These are phyloP conservation scores for Cephalotes varians DNA, from an alignment of 2,888 invertebrate species.

Conservation along the genomic window DNA sequence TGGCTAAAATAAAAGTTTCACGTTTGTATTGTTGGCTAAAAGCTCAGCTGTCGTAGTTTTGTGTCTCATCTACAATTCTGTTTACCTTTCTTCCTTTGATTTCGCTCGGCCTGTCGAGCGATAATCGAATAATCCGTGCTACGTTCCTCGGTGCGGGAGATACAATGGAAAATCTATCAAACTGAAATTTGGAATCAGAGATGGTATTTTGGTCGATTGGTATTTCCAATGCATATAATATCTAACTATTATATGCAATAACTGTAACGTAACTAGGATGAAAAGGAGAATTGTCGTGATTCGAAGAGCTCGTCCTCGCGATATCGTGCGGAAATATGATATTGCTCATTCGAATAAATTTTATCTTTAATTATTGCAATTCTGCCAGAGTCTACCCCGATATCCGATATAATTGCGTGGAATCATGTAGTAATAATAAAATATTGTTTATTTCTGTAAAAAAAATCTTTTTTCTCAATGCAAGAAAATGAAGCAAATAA, in stretches of 20 bases:
- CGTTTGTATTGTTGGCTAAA: conserved; percentile 31
- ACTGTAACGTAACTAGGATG: not conserved
- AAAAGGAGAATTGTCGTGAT: not conserved
- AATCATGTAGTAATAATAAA: not conserved
- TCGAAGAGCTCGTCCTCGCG: not conserved
- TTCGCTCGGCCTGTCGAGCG: conserved; percentile 33
- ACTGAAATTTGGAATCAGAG: conserved; percentile 25
- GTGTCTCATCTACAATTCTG: conserved; percentile 30
- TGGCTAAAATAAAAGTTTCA: conserved; percentile 49
- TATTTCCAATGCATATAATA: conserved; percentile 11
- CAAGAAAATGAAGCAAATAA: not conserved
- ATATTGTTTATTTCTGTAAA: not conserved
- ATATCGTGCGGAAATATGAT: not conserved
- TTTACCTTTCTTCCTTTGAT: conserved; percentile 45
- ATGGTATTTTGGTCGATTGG: conserved; percentile 30
- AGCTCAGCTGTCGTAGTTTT: conserved; percentile 27
- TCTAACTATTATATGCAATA: not conserved
- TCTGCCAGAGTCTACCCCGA: not conserved
- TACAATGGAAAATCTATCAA: conserved; percentile 26
- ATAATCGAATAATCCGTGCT: conserved; percentile 20
- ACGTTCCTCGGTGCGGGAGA: not conserved
- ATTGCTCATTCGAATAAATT: not conserved
- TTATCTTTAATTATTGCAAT: not conserved
- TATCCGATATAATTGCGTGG: not conserved
- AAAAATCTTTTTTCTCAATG: not conserved